phyloP scores from a whole-genome alignment of 2,888 invertebrate species.

The Aricia artaxerxes region DNA sequence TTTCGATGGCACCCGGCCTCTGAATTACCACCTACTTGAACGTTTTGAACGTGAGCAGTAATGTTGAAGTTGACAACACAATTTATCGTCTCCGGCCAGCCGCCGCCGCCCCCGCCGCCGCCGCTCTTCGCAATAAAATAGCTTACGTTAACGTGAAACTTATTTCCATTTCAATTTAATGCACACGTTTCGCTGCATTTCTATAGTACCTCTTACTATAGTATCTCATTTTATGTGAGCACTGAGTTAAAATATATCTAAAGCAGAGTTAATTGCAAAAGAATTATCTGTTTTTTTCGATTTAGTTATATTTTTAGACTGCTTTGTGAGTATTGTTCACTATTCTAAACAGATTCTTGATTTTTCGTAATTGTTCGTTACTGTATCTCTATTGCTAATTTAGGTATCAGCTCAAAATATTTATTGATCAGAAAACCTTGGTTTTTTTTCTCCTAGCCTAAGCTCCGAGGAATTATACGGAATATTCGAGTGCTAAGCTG shows the following conservation, averaged over 20 bases:
- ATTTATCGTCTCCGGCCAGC: constrained; percentile 50
- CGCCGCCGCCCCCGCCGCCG: constrained; percentile 46
- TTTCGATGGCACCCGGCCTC: too few relatives aligned
- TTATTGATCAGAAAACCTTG: too few relatives aligned
- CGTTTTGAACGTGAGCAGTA: not conserved
- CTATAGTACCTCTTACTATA: not conserved
- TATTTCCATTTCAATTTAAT: constrained; percentile 62
- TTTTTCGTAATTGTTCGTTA: too few relatives aligned
- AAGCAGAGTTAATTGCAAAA: constrained; percentile 34
- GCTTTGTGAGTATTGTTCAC: too few relatives aligned
- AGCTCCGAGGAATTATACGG: too few relatives aligned
- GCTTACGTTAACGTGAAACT: constrained; percentile 56
- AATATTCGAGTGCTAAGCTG: too few relatives aligned
- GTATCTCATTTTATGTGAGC: constrained; percentile 26
- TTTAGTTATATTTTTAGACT: too few relatives aligned
- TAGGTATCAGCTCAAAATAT: too few relatives aligned
- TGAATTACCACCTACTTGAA: not conserved
- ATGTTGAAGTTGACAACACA: constrained; percentile 46
- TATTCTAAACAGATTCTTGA: too few relatives aligned
- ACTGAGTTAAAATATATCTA: constrained; percentile 33
- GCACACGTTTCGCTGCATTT: constrained; percentile 48
- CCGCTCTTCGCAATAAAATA: constrained; percentile 49
- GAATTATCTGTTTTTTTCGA: too few relatives aligned
- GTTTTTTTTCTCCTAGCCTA: too few relatives aligned
- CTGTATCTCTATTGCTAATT: too few relatives aligned